A percentile compares a stretch with the other conserved stretches of the same genome.
Conservation (phyloP, 23 tunicate genomes). For the Ciona savignyi region DNA sequence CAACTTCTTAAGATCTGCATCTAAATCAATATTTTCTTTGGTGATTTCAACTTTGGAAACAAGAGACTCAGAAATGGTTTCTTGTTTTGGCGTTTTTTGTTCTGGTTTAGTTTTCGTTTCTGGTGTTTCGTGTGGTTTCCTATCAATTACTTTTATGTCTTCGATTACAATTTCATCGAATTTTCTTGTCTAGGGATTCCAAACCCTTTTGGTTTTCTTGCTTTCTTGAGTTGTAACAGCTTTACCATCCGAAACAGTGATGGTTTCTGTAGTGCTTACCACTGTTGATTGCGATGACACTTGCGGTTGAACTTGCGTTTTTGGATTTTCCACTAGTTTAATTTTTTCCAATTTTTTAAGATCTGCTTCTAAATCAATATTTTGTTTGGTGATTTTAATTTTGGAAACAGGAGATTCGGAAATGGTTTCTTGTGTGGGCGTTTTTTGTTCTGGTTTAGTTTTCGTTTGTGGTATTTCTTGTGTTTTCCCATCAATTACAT, state of each 20-base stretch:
- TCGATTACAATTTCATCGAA: slow-evolving; percentile 48
- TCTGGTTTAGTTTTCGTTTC: slow-evolving; percentile 11
- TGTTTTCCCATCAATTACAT: background rate
- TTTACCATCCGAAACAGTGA: background rate
- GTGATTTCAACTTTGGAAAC: background rate
- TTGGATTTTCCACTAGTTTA: background rate
- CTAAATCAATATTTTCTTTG: background rate
- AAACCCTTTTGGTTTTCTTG: slow-evolving; percentile 30
- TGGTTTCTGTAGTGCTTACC: background rate
- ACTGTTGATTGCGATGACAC: background rate
- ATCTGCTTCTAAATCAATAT: background rate
- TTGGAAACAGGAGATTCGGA: background rate
- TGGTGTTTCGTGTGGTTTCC: background rate
- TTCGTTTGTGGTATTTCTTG: too few relatives aligned
- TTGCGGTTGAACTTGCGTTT: background rate
- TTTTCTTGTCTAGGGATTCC: slow-evolving; percentile 58
- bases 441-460: slow-evolving; percentile 4
- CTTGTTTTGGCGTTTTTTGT: background rate
- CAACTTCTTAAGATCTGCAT: background rate
- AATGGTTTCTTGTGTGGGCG: background rate
- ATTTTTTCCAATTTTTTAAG: background rate
- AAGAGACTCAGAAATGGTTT: background rate
- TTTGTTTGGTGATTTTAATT: background rate
- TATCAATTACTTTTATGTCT: background rate
- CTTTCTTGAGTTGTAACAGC: slow-evolving; percentile 1